Evolutionary conservation across 2,797 vertebrate species (phyloP), one percentile per base, ranked within the genome.

Genomic region (Ateles fusciceps): DNA sequence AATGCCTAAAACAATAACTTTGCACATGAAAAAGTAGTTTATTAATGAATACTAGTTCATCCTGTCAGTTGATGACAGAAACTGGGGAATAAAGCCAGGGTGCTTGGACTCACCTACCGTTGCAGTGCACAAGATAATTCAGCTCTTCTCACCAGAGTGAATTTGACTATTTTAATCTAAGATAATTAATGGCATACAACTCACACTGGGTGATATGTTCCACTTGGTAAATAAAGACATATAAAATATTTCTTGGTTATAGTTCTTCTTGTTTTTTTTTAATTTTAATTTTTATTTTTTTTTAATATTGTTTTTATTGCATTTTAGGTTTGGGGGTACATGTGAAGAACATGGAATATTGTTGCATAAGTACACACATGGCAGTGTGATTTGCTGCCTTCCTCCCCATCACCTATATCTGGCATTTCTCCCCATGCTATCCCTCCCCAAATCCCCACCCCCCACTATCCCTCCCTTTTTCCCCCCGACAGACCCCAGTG

Each of bases 161-260:
- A 89, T 79, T 86, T 93, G 24, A 89, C 33, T 85, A 44, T 72
- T 95, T 79, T 71, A 79, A 57, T 88, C 89, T 44, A 81, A 85
- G 12, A 2, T 59, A 88, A 88, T 55, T 76, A 85, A 57, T 33
- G 85, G 50, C 3, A 72, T 61, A 9, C 9, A 90, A 22, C 14
- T 81, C 76, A 13, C 15, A 52, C 12, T 76, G 21, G 28, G 28
- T 94, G 28, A 78, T 74, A 85, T 52, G 3, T 48, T 88, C 57
- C 26, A 4, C 5, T 87, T 33, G 46, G 15, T 76, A 7, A 76
- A 59, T 64, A 48, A 30, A 90, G 28, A 68, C 76, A 61, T 42
- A 57, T 22, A 71, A 92, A 91, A 26, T 52, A 52, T 24, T 52
- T 80, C 21, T 26, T 80, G 21, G 33, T 75, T 14, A 26, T 44